Base-by-base conservation (phyloP, 1,140 invertebrate genomes). In the Pseudomyrmex pallidus region DNA sequence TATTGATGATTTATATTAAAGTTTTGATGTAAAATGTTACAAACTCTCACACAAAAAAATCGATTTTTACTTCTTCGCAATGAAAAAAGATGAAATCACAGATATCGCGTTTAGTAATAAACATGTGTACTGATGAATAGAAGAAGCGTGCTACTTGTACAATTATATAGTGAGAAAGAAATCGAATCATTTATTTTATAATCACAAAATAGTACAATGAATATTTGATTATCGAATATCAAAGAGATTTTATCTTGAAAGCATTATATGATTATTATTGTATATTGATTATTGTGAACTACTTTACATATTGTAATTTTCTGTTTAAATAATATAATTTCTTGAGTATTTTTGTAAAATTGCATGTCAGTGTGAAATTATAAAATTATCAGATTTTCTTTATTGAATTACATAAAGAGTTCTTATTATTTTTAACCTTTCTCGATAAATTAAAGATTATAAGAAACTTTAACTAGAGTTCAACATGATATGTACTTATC, bases 391-490 rank as follows among this genome's bases (percentile, higher is more conserved):
- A 2, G 15, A 20, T 66, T 66, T 66, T 44, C 15, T 77, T 44
- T 9, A 44, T 44, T 2, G 22, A 54, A 2, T 44, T 46, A 52
- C 63, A 10, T 52, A 52, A 10, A 13, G 2, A 52, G 2, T 12
- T 76, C 10, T 44, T 44, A 44, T 66, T 66, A 66, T 46, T 52
- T 52, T 15, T 20, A 48, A 62, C 17, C 2, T 54, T 74, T 9
- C 54, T 74, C 17, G 17, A 59, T 74, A 74, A 74, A 17, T 74
- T 63, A 25, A 64, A 66, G 2, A 15, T 54, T 66, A 66, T 44
- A 15, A 35, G 35, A 12, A 35, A 9, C n/a, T 13, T 35, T 25
- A 35, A 52, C 13, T 1, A 64, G 35, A 35, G 0, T 74, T 63
- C 44, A 76, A 76, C 12, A 10, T 54, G 8, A 44, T n/a, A 54